Evolutionary conservation across 2,888 invertebrate genomes (phyloP), one percentile per base, ranked within the genome.

Genomic region (Gasteruption jaculator): DNA sequence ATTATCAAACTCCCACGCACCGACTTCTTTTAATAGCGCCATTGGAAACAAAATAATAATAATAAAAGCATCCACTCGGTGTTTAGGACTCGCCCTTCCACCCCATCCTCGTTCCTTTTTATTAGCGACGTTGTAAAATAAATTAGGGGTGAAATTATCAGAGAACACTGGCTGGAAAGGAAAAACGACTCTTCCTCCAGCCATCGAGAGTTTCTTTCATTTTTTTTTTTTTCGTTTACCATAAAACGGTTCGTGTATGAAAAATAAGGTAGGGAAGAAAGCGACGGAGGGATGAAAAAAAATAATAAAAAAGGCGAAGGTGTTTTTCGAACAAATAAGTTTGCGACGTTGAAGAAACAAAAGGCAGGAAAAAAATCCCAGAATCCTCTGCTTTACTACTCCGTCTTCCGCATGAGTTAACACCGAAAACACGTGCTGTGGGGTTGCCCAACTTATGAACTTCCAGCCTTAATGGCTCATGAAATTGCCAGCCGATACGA

Each of bases 401-500:
- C 60, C 52, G 52, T 56, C 58, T 60, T 57, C 60, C 58, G 60
- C 60, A 60, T 55, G 58, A 58, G 60, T 63, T 61, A 63, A 61
- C 63, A 60, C 61, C 57, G 54, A 60, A 60, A 63, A 61, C 62
- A 63, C 59, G 60, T 61, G 62, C 59, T 60, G 50, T 48, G 44
- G 33, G 26, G 30, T 42, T 30, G 41, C 24, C 53, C 57, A 60
- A 57, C 61, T 62, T 62, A 62, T 62, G 61, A 62, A 61, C 59
- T 61, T 57, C 58, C 56, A 55, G 53, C 61, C 61, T 60, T 62
- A 62, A 62, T 62, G 62, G 62, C 57, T 62, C 61, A 62, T 62
- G 61, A 62, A 62, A 62, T 62, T 62, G 61, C 60, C 61, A 56
- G n/a, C n/a, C n/a, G n/a, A n/a, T n/a, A n/a, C n/a, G 58, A 62